Evolutionary conservation across 92 coral and sea anemone species (phyloP).

Genomic region (Blastomussa wellsi): DNA sequence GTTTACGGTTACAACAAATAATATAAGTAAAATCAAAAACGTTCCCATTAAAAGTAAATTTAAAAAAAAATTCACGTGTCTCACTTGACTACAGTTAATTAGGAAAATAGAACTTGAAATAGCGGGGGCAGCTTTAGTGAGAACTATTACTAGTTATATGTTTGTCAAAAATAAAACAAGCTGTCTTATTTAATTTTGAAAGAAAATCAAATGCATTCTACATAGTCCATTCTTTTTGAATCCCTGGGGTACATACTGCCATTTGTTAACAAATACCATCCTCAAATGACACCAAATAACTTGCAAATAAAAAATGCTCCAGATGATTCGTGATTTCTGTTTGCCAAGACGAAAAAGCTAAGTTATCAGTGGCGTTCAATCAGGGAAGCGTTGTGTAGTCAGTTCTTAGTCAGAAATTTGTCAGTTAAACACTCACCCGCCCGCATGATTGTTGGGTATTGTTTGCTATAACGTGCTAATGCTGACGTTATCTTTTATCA

Average conservation of each 20-base stretch:
- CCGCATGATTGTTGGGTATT: constrained; percentile 11
- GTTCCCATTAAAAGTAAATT: too few species aligned
- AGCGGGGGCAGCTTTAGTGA: too few species aligned
- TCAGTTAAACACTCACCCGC: constrained; percentile 1
- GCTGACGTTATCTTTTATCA: not conserved
- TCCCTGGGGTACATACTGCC: not conserved
- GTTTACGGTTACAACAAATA: too few species aligned
- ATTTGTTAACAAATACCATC: not conserved
- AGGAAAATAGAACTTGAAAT: too few species aligned
- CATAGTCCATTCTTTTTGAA: not conserved
- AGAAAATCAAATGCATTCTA: not conserved
- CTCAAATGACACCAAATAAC: not conserved
- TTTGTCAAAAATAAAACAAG: not conserved
- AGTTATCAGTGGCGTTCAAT: not conserved
- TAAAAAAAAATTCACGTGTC: too few species aligned
- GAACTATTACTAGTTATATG: too few species aligned
- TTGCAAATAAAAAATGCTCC: not conserved
- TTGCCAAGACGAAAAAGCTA: not conserved
- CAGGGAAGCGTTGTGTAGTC: not conserved
- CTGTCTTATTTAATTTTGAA: not conserved
- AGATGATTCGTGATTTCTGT: not conserved
- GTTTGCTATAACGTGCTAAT: constrained; percentile 23
- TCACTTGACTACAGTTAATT: too few species aligned
- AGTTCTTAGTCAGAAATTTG: constrained; percentile 4
- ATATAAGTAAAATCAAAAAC: too few species aligned